phyloP scores from a whole-genome alignment of 2,797 vertebrate genomes.

The Semotilus atromaculatus region DNA sequence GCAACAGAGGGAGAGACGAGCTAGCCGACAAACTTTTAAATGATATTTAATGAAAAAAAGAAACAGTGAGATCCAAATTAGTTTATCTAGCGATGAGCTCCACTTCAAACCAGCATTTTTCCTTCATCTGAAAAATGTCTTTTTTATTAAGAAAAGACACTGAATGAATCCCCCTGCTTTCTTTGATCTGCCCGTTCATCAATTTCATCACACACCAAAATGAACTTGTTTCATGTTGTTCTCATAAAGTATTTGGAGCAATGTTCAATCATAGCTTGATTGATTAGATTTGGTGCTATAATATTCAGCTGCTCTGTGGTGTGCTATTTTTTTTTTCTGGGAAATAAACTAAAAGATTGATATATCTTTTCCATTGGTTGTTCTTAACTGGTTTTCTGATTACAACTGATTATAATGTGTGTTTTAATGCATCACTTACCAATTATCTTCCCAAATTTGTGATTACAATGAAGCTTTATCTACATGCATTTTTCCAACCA shows the following conservation, averaged over 20 bases:
- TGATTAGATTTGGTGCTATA: conserved; percentile 17
- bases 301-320: neutral
- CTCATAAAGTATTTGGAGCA: neutral
- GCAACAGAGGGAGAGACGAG: conserved; percentile 34
- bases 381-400: neutral
- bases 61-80: conserved; percentile 38
- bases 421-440: neutral
- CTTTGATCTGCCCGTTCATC: conserved; percentile 19
- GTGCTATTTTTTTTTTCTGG: neutral
- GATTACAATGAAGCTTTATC: neutral
- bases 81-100: conserved; percentile 41
- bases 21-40: conserved; percentile 55
- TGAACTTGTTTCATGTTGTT: conserved; percentile 22
- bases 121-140: conserved; percentile 23
- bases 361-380: neutral
- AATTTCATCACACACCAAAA: conserved; percentile 20
- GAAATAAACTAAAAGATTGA: neutral
- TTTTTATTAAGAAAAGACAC: conserved; percentile 35
- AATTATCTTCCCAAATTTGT: neutral
- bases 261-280: conserved; percentile 11
- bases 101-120: conserved; percentile 11
- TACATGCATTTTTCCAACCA: too few species aligned
- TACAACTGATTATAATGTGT: neutral
- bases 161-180: conserved; percentile 38
- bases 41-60: conserved; percentile 54